phyloP scores from a whole-genome alignment of 64 coral and sea anemone species.

The Pachyseris speciosa region DNA sequence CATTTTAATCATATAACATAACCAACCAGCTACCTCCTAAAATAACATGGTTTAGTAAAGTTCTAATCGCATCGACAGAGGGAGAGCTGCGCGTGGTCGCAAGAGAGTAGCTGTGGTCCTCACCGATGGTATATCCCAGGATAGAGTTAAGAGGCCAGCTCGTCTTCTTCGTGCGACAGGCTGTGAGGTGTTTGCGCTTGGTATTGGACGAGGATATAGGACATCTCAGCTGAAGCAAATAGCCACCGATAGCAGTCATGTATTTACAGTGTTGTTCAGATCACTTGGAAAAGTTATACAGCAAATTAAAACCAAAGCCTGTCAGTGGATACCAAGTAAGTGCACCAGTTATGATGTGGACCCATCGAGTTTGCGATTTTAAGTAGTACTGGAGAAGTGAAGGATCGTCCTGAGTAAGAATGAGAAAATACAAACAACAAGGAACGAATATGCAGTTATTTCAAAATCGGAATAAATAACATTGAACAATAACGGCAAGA shows the following conservation, averaged over 20 bases:
- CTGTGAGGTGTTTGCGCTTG: constrained; percentile 16
- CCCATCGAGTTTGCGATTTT: no score
- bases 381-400: no score
- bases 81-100: not conserved
- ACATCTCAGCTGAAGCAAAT: constrained; percentile 35
- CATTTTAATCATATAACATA: not conserved
- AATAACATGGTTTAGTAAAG: not conserved
- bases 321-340: constrained; percentile 27
- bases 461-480: no score
- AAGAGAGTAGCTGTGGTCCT: constrained; percentile 12
- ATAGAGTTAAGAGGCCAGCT: not conserved
- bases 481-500: no score
- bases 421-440: no score
- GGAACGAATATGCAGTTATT: no score
- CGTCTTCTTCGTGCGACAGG: not conserved
- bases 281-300: constrained; percentile 9
- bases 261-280: constrained; percentile 18
- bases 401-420: no score
- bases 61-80: not conserved
- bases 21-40: not conserved
- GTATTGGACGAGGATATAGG: constrained; percentile 35
- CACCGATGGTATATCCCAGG: constrained; percentile 35
- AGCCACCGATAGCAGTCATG: constrained; percentile 16
- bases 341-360: no score
- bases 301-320: constrained; percentile 37